Base-by-base conservation (phyloP, 2,888 invertebrate genomes). In the Thysanoteuthis rhombus region DNA sequence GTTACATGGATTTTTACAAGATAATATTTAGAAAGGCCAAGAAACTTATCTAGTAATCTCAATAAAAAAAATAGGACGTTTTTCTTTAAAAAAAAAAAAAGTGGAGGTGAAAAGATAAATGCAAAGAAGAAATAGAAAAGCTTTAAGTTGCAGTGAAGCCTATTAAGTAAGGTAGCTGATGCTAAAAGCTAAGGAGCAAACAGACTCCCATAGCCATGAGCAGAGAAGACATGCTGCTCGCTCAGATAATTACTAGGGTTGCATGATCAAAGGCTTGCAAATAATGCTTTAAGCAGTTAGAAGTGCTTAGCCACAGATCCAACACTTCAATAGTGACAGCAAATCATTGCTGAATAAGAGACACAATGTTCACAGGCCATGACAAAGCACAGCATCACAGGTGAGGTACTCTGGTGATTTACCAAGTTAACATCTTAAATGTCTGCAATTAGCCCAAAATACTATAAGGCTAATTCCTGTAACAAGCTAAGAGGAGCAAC, bases 211-310 rank as follows among this genome's bases (percentile, higher is more conserved):
- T 91, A n/a, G 91, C 91, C 39, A 32, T 19, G 91, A 91, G 91
- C 40, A 91, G 28, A 91, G 45, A 91, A 91, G 32, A 91, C 45
- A 42, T 42, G 42, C 22, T 91, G 38, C n/a, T 90, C 38, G 38
- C 40, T 91, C 75, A 45, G 40, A 40, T 91, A 91, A 91, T 91
- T 91, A 91, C 32, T 91, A 91, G 91, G 91, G 91, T n/a, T 91
- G 91, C 91, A 91, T 40, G 91, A 91, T 91, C 91, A 91, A 91
- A 91, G 45, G 91, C 32, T 91, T 40, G 40, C 42, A 40, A 39
- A 91, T 42, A 91, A 91, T 25, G 45, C 39, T 91, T 40, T 32
- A 28, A 91, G 91, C 91, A 91, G 91, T n/a, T n/a, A 91, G 91
- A 45, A 45, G 42, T 42, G 40, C 90, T 90, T 90, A 90, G 40